A percentile compares a stretch with the other conserved stretches of the same genome.
These are phyloP conservation scores for Brachionus koreanus DNA, from an alignment of 1,140 invertebrate species.

Conservation along the genomic window DNA sequence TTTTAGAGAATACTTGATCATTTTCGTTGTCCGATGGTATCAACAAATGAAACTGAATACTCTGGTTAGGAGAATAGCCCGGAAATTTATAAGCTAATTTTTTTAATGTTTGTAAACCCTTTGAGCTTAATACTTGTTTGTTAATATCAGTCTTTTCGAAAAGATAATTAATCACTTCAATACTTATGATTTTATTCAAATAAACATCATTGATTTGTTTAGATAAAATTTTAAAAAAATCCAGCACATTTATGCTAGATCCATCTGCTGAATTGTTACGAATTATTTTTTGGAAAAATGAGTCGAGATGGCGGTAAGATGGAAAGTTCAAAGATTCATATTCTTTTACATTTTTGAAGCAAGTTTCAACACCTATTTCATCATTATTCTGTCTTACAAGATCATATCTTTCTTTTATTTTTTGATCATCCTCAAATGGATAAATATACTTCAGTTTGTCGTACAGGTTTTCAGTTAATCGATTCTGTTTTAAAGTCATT, in stretches of 20 bases:
- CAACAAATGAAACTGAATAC: background rate
- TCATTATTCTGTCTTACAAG: background rate
- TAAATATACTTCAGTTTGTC: background rate
- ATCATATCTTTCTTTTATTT: background rate
- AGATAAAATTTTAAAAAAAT: slow-evolving; percentile 1
- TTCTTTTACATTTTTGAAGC: background rate
- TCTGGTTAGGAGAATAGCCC: background rate
- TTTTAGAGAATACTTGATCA: background rate
- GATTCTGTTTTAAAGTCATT: background rate
- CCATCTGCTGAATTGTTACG: background rate
- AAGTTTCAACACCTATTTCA: background rate
- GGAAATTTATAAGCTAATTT: background rate
- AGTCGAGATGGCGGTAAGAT: background rate
- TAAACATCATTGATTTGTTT: background rate
- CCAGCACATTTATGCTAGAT: background rate
- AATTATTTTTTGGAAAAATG: slow-evolving; percentile 12
- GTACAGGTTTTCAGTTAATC: background rate
- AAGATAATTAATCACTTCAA: background rate
- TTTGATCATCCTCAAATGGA: background rate
- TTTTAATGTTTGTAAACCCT: background rate
- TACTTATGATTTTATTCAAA: background rate
- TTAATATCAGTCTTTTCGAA: background rate
- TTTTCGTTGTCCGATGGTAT: background rate
- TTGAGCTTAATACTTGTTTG: background rate
- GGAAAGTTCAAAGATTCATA: background rate